Base-by-base conservation (phyloP, 1,140 invertebrate genomes). In the Platyura marginata region DNA sequence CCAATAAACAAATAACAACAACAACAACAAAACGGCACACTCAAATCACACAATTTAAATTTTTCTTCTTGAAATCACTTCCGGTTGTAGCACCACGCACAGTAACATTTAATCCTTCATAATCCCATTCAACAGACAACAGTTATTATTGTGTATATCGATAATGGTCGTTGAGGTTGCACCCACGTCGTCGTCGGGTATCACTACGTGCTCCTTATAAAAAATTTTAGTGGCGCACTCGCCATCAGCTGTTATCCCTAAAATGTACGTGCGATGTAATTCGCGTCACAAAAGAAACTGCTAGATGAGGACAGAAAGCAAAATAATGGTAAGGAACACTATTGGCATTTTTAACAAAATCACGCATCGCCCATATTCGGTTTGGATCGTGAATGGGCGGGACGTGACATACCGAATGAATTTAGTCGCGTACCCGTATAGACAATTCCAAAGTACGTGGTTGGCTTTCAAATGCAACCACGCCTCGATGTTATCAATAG, bases 331-430 rank as follows among this genome's bases (percentile, higher is more conserved):
- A 29, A 29, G 25, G 25, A 29, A 29, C 25, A 29, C 25, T 29
- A 13, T 8, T 29, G 25, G 25, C 25, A 29, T 29, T 29, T 29
- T 29, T 58, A 60, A 52, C 56, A 61, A 56, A 48, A 51, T 58
- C 58, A 59, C 58, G 58, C 55, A 53, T 39, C 48, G 48, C 46
- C 42, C 33, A 3, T 34, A 32, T 23, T 45, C 32, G 47, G 38
- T 43, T 51, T 48, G 51, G 51, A 48, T 53, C 53, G 54, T 57
- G 60, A 60, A 61, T 61, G 58, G 58, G 58, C 58, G 58, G 58
- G 58, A 61, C 58, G 58, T 61, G 58, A 61, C 38, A 21, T 13
- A 40, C 20, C 38, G 19, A 22, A 40, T 22, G 19, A 40, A 22
- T 40, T 40, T 40, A 40, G 38, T 40, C 38, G 38, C 38, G 38